Conservation (phyloP, 1,140 invertebrate species). For the Zaprionus nigranus region DNA sequence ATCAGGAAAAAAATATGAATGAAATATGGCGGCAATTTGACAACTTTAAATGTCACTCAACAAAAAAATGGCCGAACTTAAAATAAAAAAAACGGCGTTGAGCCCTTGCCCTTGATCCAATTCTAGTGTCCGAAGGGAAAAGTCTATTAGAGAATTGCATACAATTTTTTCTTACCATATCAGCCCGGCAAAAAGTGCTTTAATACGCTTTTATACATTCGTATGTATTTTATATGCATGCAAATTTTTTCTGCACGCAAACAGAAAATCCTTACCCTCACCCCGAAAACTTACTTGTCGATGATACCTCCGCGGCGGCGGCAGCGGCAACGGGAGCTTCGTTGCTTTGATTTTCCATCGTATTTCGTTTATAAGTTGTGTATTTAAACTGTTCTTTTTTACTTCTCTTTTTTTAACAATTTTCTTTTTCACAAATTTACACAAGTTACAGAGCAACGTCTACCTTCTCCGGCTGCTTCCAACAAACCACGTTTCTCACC, state of each 20-base stretch:
- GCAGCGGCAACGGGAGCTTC: constrained; percentile 73
- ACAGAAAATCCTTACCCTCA: constrained; percentile 33
- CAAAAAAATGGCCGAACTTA: constrained; percentile 67
- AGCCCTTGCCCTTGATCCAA: constrained; percentile 61
- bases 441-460: constrained; percentile 78
- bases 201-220: constrained; percentile 33
- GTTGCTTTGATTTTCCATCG: constrained; percentile 83
- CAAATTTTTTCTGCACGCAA: constrained; percentile 33
- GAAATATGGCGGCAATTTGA: constrained; percentile 80
- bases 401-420: constrained; percentile 56
- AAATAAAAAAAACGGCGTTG: constrained; percentile 33
- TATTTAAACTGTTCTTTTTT: constrained; percentile 64
- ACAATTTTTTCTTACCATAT: constrained; percentile 12
- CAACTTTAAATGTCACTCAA: constrained; percentile 59
- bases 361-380: constrained; percentile 72
- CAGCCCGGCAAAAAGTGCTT: constrained; percentile 48
- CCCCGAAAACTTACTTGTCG: constrained; percentile 79
- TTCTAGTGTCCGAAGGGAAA: constrained; percentile 36
- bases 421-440: constrained; percentile 71
- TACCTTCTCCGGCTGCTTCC: constrained; percentile 76
- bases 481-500: constrained; percentile 77
- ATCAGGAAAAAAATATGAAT: constrained; percentile 54
- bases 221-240: constrained; percentile 26
- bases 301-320: constrained; percentile 81
- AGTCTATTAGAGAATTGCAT: constrained; percentile 17